phyloP scores from a whole-genome alignment of 2,888 invertebrate genomes.

The Eucera pruinosa region DNA sequence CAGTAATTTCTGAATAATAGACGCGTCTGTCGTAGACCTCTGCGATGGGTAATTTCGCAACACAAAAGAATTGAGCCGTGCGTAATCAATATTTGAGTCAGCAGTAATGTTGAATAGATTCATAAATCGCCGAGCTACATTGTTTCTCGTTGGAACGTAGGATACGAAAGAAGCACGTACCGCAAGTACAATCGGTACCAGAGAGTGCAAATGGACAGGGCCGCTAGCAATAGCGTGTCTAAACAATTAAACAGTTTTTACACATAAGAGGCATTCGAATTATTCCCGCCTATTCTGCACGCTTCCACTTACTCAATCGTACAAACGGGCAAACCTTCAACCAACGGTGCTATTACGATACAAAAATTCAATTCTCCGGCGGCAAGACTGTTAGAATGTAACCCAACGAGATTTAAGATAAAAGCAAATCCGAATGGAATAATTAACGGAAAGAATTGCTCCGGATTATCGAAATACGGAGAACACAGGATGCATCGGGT shows the following conservation, averaged over 20 bases:
- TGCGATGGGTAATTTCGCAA: neutral
- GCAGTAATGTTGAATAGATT: neutral
- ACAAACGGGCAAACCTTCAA: constrained; percentile 3
- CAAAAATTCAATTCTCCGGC: neutral
- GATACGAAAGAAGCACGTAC: neutral
- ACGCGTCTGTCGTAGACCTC: neutral
- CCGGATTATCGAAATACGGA: too few relatives aligned
- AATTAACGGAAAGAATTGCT: too few relatives aligned
- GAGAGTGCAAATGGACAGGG: constrained; percentile 21
- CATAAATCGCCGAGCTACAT: neutral
- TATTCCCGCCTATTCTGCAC: constrained; percentile 10
- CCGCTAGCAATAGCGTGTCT: constrained; percentile 19
- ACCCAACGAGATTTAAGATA: too few relatives aligned
- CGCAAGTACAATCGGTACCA: neutral
- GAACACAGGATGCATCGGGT: constrained; percentile 19
- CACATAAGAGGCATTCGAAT: constrained; percentile 7
- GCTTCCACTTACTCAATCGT: neutral
- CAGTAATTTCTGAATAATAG: neutral
- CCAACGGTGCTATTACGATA: neutral
- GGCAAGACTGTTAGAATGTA: too few relatives aligned
- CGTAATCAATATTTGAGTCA: constrained; percentile 11
- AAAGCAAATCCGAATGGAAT: too few relatives aligned
- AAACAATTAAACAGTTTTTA: constrained; percentile 32
- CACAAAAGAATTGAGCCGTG: neutral
- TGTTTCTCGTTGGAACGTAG: neutral